Base-by-base conservation (phyloP, 1,140 invertebrate species). In the Sycophaga agraensis region DNA sequence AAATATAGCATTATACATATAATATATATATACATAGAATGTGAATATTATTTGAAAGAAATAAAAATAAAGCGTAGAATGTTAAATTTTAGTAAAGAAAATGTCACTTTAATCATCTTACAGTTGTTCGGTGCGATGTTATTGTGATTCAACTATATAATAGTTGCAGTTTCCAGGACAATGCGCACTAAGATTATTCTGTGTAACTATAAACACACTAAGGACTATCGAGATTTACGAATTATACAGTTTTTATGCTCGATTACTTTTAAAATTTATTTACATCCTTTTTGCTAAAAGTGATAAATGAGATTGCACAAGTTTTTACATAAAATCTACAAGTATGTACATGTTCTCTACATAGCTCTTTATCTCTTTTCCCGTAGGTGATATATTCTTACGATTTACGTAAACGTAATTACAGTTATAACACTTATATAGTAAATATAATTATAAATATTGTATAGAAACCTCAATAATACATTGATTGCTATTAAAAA, bases 401-500 rank as follows among this genome's bases (percentile, higher is more conserved):
- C 55, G 43, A 50, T 66, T 70, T 67, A 67, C 72, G 71, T 75
- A 73, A 73, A 67, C 66, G 68, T 75, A 77, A 67, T 73, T 73
- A 74, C 66, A 77, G 62, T 73, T 75, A 76, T 73, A 67, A 70
- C 63, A 70, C 73, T 68, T 71, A 73, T 72, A 74, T 73, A 77
- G 72, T 63, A 69, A 71, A 70, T 70, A 70, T 76, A 71, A 75
- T 72, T 78, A 80, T 79, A 80, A 71, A 79, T 80, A 78, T 62
- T 79, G 78, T 80, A 79, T 77, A 80, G 78, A 78, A 72, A 63
- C 75, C 77, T 75, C 70, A 73, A 77, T 78, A 75, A 73, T 79
- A 79, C 72, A 78, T 76, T 74, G 75, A 79, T 74, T 73, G 73
- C 65, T 72, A 73, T 78, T 78, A 75, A 77, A 78, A 76, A 60